phyloP scores from a whole-genome alignment of 2,113 vertebrate genomes.

The Nothocercus nigrocapillus region DNA sequence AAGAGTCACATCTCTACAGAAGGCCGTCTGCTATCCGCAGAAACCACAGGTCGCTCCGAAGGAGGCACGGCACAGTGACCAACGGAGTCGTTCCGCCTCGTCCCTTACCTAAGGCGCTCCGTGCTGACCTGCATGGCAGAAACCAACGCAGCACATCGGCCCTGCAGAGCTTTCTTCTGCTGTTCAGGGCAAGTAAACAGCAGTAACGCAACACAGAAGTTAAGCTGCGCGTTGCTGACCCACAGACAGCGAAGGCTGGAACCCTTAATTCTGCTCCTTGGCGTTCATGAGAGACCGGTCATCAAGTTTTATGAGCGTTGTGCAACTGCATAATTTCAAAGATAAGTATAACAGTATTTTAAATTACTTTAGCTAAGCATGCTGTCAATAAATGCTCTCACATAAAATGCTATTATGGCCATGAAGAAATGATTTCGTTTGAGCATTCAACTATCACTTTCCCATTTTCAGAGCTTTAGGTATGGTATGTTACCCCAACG shows the following conservation, averaged over 20 bases:
- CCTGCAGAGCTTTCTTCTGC: neutral
- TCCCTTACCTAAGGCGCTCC: slow-evolving; percentile 21
- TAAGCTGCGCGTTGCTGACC: neutral
- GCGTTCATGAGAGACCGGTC: slow-evolving; percentile 3
- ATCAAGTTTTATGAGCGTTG: neutral
- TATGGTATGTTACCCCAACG: neutral
- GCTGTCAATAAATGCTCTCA: neutral
- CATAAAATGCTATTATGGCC: neutral
- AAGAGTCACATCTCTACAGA: neutral
- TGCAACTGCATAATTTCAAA: neutral
- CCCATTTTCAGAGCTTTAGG: neutral
- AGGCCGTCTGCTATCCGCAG: slow-evolving; percentile 37
- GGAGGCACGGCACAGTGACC: neutral
- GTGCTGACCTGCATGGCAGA: neutral
- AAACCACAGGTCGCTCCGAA: neutral
- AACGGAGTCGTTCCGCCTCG: neutral
- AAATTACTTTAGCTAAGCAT: neutral
- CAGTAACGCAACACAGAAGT: neutral
- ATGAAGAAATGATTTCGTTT: neutral
- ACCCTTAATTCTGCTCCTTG: slow-evolving; percentile 19
- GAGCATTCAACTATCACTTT: neutral
- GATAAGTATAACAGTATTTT: slow-evolving; percentile 26
- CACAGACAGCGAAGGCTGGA: neutral
- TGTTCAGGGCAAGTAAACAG: neutral
- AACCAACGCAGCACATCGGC: slow-evolving; percentile 14